These are phyloP conservation scores for Lepidocyrtoides sp. DNA, from an alignment of 2,888 invertebrate genomes.

Conservation along the genomic window DNA sequence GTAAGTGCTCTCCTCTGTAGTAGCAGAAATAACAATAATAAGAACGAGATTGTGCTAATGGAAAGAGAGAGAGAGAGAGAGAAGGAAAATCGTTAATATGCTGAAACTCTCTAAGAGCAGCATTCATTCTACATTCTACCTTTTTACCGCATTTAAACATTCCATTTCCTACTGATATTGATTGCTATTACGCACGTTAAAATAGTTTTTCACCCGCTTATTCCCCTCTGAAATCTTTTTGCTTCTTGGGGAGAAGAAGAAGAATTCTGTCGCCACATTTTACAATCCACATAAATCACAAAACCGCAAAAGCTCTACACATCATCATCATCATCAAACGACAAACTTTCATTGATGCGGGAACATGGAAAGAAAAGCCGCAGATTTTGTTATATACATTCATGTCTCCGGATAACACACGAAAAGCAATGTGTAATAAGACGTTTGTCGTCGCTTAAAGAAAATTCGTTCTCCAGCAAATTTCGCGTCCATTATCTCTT, in stretches of 20 bases:
- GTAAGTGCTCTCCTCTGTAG: not conserved
- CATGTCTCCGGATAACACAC: too few relatives aligned
- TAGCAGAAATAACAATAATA: not conserved
- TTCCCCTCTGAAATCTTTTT: not conserved
- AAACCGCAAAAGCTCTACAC: conserved; percentile 30
- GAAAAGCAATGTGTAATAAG: too few relatives aligned
- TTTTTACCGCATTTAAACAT: not conserved
- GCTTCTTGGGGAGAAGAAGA: too few relatives aligned
- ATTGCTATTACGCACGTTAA: not conserved
- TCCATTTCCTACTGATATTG: not conserved
- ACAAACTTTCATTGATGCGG: conserved; percentile 2
- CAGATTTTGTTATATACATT: not conserved
- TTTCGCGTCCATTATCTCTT: too few relatives aligned
- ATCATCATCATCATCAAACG: conserved; percentile 48
- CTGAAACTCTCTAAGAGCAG: too few relatives aligned
- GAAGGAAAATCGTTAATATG: too few relatives aligned
- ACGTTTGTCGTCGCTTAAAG: too few relatives aligned
- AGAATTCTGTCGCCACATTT: conserved; percentile 24
- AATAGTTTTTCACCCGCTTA: not conserved
- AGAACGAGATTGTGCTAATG: not conserved
- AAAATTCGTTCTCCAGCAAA: too few relatives aligned
- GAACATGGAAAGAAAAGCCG: not conserved
- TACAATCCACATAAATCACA: conserved; percentile 45
- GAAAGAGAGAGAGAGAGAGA: not conserved
- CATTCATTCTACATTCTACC: too few relatives aligned